A percentile compares a stretch with the other conserved stretches of the same genome.
These are phyloP conservation scores for Nematolebias whitei DNA, from an alignment of 2,113 vertebrate species.

Conservation along the genomic window DNA sequence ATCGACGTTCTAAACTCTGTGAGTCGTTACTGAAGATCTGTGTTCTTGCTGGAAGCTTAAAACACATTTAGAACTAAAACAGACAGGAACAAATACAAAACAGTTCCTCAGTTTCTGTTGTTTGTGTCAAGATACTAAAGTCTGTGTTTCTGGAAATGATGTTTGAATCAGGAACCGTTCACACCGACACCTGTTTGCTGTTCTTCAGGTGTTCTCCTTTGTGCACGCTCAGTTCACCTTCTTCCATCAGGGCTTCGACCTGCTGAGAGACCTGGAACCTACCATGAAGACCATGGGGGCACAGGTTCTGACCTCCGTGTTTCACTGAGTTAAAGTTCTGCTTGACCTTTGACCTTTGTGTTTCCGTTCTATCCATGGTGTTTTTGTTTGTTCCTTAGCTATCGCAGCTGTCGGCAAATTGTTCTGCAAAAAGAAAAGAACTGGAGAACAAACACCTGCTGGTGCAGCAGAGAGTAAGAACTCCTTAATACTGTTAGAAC, in stretches of 20 bases:
- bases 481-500: neutral
- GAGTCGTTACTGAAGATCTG: no score
- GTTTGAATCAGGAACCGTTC: no score
- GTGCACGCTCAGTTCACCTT: slow-evolving; percentile 83
- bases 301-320: slow-evolving; percentile 59
- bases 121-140: no score
- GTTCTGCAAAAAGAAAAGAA: slow-evolving; percentile 67
- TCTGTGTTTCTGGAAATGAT: no score
- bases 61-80: no score
- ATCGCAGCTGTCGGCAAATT: slow-evolving; percentile 67
- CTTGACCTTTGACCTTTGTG: neutral
- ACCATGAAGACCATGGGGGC: slow-evolving; percentile 77
- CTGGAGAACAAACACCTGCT: slow-evolving; percentile 79
- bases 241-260: slow-evolving; percentile 83
- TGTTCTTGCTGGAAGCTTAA: no score
- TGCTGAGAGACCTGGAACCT: slow-evolving; percentile 79
- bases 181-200: neutral
- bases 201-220: slow-evolving; percentile 79
- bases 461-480: slow-evolving; percentile 78
- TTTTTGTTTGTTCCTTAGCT: slow-evolving; percentile 55
- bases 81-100: no score
- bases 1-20: slow-evolving; percentile 81
- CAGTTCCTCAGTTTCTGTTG: no score
- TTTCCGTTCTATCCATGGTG: no score
- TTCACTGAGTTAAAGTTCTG: no score